phyloP scores from a whole-genome alignment of 1,140 invertebrate genomes.

The Leptestheria dahalacensis region DNA sequence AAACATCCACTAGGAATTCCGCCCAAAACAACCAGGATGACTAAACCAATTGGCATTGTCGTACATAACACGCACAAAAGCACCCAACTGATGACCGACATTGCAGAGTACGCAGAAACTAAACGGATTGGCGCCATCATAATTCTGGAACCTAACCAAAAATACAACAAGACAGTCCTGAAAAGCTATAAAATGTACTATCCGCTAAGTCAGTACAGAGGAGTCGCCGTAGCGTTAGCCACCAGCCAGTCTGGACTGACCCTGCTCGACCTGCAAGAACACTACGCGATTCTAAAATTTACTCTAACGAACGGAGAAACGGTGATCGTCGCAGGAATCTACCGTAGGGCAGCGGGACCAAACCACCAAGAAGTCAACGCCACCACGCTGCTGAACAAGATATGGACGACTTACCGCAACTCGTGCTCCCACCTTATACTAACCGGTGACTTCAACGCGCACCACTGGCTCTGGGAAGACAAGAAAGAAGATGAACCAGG shows the following conservation, averaged over 20 bases:
- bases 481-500: background rate
- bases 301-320: background rate
- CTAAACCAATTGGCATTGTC: background rate
- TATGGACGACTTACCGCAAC: background rate
- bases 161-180: background rate
- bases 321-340: background rate
- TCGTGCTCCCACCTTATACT: background rate
- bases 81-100: background rate
- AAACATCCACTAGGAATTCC: no score
- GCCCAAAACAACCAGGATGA: no score
- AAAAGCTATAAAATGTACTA: background rate
- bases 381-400: background rate
- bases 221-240: background rate
- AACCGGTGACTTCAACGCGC: background rate
- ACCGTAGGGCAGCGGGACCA: background rate
- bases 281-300: background rate
- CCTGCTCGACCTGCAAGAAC: background rate
- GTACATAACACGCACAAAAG: background rate
- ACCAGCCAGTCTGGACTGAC: no score
- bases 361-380: background rate
- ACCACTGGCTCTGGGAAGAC: background rate
- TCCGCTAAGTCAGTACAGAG: background rate
- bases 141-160: slow-evolving; percentile 1
- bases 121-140: background rate
- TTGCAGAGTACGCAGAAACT: background rate